Evolutionary conservation across 2,113 vertebrate genomes (phyloP), one percentile per base, ranked within the genome.

Genomic region (Ptilorrhoa leucosticta): DNA sequence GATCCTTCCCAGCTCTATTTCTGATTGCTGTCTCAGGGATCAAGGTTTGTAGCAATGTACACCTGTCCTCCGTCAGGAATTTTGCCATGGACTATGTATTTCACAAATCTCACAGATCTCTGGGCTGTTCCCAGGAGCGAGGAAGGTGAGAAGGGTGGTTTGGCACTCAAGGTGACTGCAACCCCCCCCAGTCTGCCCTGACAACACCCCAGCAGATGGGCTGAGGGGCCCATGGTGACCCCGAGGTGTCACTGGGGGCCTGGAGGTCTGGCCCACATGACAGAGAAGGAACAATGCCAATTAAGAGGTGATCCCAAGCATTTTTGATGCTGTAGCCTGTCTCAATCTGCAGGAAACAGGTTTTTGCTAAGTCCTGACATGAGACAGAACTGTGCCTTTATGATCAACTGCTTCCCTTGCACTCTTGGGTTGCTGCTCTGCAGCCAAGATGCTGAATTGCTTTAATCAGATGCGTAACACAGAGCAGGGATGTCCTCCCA

Each of bases 191-290:
- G 0, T 19, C 28, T 78, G 42, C 33, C 42, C 60, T 24, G 26
- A 26, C 9, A 35, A 18, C 13, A 57, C 6, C 5, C 42, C 44
- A 56, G 65, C 39, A 68, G 45, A 23, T 16, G n/a, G 31, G 13
- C 19, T 76, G 47, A 31, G 37, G 15, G 42, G 37, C 13, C 27
- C 30, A 6, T 12, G 20, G 30, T 39, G 58, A 68, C 19, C 16
- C 23, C 31, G 27, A 15, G 27, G n/a, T 3, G 1, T n/a, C 54
- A 21, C 27, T 60, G 42, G 13, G 8, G 33, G 15, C 31, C n/a
- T 64, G 73, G 20, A 0, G 0, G 4, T 20, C 48, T 69, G 54
- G 30, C 13, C 37, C 8, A 8, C 0, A 0, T 33, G 17, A 19
- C 65, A 79, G 45, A 70, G n/a, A 83, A 79, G 15, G 22, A 84